phyloP scores from a whole-genome alignment of 2,888 invertebrate species.

The Harmothoe impar region DNA sequence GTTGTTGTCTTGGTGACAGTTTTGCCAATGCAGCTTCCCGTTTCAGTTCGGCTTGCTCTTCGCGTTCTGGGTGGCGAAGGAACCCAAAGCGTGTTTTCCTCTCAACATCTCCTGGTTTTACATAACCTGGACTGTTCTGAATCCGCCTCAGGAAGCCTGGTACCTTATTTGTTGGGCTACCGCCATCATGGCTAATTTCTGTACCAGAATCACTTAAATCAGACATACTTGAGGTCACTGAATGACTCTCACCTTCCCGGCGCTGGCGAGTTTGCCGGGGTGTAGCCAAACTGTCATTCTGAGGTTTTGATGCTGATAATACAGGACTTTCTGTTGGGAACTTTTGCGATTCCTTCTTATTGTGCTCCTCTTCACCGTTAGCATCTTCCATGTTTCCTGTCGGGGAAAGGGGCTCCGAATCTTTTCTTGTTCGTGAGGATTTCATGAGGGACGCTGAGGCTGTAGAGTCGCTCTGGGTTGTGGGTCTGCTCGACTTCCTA shows the following conservation, averaged over 20 bases:
- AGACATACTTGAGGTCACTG: neutral
- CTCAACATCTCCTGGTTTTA: conserved; percentile 3
- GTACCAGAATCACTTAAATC: neutral
- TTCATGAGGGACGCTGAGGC: conserved; percentile 27
- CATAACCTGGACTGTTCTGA: conserved; percentile 30
- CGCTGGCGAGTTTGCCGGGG: neutral
- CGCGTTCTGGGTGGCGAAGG: conserved; percentile 40
- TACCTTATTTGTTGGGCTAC: neutral
- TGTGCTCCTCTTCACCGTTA: neutral
- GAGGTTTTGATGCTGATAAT: neutral
- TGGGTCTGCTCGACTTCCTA: conserved; percentile 27
- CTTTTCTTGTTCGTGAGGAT: neutral
- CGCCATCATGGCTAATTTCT: neutral
- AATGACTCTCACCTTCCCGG: neutral
- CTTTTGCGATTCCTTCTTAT: neutral
- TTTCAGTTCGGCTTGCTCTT: conserved; percentile 13
- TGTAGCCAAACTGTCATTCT: too few species aligned
- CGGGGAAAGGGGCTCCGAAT: neutral
- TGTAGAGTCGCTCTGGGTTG: conserved; percentile 47
- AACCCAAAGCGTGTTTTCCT: conserved; percentile 52
- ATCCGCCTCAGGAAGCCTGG: neutral
- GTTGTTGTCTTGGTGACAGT: neutral
- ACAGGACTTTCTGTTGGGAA: neutral
- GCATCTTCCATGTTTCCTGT: neutral
- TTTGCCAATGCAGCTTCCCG: neutral